Percentiles rank a stretch among this genome's conserved stretches.
Evolutionary conservation across 2,113 vertebrate species (phyloP).

Genomic region (Bujurquina vittata): DNA sequence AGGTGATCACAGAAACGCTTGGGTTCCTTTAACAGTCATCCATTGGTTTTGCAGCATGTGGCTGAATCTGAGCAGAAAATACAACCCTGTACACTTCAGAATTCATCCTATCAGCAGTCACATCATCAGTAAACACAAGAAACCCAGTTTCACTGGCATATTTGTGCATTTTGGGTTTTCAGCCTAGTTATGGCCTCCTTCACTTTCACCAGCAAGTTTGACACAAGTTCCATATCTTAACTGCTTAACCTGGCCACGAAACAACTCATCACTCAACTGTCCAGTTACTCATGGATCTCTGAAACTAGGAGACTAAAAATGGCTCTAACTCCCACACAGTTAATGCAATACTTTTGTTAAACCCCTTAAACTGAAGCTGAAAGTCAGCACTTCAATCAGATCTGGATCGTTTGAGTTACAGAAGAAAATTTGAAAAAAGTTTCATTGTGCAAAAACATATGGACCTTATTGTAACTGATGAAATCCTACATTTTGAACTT

Average conservation of each 20-base stretch:
- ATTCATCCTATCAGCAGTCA: background rate
- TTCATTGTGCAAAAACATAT: background rate
- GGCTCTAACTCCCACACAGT: no score
- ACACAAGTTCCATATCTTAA: background rate
- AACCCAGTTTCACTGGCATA: background rate
- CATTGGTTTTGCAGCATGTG: background rate
- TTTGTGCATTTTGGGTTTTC: no score
- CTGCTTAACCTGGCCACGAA: background rate
- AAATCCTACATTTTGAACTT: background rate
- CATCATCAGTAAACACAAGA: background rate
- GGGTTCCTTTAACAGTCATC: background rate
- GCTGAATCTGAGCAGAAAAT: background rate
- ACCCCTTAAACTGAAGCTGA: no score
- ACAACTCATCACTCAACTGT: background rate
- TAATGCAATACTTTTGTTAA: no score
- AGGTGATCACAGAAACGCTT: background rate
- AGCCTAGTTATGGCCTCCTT: no score
- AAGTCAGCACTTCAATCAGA: no score
- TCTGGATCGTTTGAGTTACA: background rate
- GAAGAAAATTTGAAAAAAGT: background rate
- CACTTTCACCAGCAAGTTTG: background rate
- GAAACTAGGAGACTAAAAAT: no score
- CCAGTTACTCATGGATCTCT: no score
- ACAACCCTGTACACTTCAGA: background rate
- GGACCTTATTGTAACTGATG: background rate